phyloP scores from a whole-genome alignment of 2,797 vertebrate species.

The Mus minutoides region DNA sequence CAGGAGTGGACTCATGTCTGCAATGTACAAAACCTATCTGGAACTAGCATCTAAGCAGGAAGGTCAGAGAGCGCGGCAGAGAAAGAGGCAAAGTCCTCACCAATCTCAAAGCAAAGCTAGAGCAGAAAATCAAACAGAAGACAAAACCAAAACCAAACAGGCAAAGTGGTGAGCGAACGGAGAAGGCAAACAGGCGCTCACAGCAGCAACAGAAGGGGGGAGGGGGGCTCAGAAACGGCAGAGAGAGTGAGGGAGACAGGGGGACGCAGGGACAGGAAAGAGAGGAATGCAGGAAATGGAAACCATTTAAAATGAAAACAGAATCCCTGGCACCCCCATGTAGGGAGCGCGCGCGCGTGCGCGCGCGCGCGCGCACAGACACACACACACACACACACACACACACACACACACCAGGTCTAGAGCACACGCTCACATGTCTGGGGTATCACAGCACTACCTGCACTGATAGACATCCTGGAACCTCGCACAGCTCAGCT shows the following conservation, averaged over 20 bases:
- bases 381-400: neutral
- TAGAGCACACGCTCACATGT: conserved; percentile 42
- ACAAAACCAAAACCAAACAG: neutral
- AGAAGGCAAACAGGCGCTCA: conserved; percentile 52
- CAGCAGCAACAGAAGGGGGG: neutral
- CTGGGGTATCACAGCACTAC: conserved; percentile 57
- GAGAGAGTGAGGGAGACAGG: neutral
- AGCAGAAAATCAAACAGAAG: neutral
- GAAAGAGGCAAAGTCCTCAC: conserved; percentile 60
- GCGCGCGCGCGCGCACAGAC: neutral
- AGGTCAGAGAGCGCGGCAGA: neutral
- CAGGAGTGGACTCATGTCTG: neutral
- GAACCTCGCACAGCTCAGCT: conserved; percentile 67
- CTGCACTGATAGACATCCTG: conserved; percentile 67
- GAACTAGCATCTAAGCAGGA: conserved; percentile 42
- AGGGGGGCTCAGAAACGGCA: neutral
- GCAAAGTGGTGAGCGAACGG: conserved; percentile 28
- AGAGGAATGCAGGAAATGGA: neutral
- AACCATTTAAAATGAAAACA: conserved; percentile 54
- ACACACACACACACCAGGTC: neutral
- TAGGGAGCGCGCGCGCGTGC: neutral
- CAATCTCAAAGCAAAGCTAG: conserved; percentile 30
- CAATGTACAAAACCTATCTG: conserved; percentile 47
- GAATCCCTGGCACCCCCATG: conserved; percentile 32
- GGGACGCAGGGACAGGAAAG: neutral